Base-by-base conservation (phyloP, 2,113 vertebrate species). In the Lagopus leucura region DNA sequence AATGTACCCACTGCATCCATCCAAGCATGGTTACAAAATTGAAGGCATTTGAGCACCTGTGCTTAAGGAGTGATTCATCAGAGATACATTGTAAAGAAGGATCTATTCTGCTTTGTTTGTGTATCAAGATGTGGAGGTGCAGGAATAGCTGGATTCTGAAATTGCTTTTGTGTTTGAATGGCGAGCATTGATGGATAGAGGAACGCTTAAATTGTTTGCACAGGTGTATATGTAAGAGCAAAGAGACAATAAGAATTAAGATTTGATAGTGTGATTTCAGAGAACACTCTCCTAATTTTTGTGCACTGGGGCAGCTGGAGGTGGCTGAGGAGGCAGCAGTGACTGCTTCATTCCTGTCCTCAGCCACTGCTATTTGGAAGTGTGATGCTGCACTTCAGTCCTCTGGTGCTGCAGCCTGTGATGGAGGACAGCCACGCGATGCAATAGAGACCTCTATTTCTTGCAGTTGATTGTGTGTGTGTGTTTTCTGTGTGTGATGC, bases 211-310 rank as follows among this genome's bases (percentile, higher is more conserved):
- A n/a, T 32, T 13, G 4, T 13, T 28, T 43, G 19, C 16, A 25
- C 0, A 27, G 16, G 30, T 2, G 11, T 3, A 16, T 40, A 32
- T 32, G 32, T 42, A 9, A 9, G 7, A 25, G 5, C 21, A 12
- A 17, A 30, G 71, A 36, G 54, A 28, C 25, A 58, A 6, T 13
- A 28, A 58, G 50, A 64, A 1, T 25, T 63, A 2, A 2, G 32
- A 24, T 58, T 80, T 50, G 52, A 2, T 11, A 28, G 32, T 28
- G 61, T 38, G 63, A 6, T 43, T 72, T 61, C 6, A 11, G 69
- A 57, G 76, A 54, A 50, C 20, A 7, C 38, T 2, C 21, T 64
- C 6, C 22, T 38, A 0, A 1, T 18, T 34, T 57, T 2, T 1
- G 0, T 32, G 48, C 40, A 3, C 14, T 1, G 6, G 42, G 22